A percentile compares a stretch with the other conserved stretches of the same genome.
These are phyloP conservation scores for Tuta absoluta DNA, from an alignment of 2,888 invertebrate species.

Conservation along the genomic window DNA sequence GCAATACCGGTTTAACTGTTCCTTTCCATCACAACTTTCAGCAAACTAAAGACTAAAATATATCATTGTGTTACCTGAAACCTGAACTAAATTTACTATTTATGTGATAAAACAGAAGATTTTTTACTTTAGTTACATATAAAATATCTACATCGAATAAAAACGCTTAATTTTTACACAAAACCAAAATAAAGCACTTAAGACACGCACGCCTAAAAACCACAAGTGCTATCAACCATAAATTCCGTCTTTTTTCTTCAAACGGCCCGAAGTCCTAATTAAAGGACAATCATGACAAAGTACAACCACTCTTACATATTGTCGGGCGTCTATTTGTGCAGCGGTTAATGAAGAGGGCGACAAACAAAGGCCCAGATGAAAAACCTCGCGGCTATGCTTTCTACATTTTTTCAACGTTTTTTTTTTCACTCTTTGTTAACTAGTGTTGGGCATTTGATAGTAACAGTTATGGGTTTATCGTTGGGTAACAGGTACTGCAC, in stretches of 20 bases:
- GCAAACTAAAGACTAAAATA: no score
- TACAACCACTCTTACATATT: constrained; percentile 38
- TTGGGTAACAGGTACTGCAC: background rate
- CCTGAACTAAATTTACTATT: no score
- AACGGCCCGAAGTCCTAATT: constrained; percentile 18
- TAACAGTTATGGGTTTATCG: background rate
- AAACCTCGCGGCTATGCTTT: constrained; percentile 38
- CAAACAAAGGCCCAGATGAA: constrained; percentile 51
- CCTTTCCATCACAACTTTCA: no score
- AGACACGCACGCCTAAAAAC: background rate
- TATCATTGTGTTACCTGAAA: no score
- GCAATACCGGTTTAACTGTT: no score
- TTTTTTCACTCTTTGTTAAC: constrained; percentile 31
- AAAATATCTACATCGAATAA: no score
- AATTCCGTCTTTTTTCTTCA: constrained; percentile 36
- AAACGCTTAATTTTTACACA: background rate
- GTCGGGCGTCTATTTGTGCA: constrained; percentile 38
- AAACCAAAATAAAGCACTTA: background rate
- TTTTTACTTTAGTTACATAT: no score
- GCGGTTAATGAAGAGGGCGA: constrained; percentile 46
- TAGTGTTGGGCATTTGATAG: constrained; percentile 12
- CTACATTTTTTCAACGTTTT: constrained; percentile 42
- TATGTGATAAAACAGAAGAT: no score
- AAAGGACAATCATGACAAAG: constrained; percentile 25
- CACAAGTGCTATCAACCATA: background rate